phyloP scores from a whole-genome alignment of 2,888 invertebrate genomes.

The Drosophila macrospina region DNA sequence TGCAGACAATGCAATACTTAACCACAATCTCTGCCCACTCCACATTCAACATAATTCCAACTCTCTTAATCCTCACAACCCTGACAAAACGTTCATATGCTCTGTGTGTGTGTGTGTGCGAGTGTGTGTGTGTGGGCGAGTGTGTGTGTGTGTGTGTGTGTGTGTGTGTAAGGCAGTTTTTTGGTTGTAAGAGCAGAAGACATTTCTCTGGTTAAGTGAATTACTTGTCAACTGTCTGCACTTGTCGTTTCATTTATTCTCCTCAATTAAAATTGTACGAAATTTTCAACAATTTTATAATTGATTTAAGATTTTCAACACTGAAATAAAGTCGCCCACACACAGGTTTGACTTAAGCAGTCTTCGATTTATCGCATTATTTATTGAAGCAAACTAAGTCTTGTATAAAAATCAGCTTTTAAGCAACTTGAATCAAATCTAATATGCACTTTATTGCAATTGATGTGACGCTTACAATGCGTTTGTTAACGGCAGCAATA shows the following conservation, averaged over 20 bases:
- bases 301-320: background rate
- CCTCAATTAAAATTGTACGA: slow-evolving; percentile 3
- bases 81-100: slow-evolving; percentile 13
- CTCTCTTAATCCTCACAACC: slow-evolving; percentile 6
- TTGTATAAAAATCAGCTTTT: background rate
- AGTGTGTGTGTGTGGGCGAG: background rate
- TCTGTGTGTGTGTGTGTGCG: background rate
- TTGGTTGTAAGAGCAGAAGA: slow-evolving; percentile 6
- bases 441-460: too few species aligned
- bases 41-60: slow-evolving; percentile 20
- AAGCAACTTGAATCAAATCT: background rate
- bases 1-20: slow-evolving; percentile 28
- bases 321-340: background rate
- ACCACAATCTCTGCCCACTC: slow-evolving; percentile 14
- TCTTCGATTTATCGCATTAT: too few species aligned
- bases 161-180: background rate
- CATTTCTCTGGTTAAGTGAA: slow-evolving; percentile 12
- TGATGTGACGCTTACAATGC: too few species aligned
- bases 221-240: slow-evolving; percentile 17
- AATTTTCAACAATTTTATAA: background rate
- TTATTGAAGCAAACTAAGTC: too few species aligned
- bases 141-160: background rate
- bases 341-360: background rate
- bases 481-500: background rate
- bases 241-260: slow-evolving; percentile 13